Evolutionary conservation across 2,113 vertebrate species (phyloP), one percentile per base, ranked within the genome.

Genomic region (Genyomyrus donnyi): DNA sequence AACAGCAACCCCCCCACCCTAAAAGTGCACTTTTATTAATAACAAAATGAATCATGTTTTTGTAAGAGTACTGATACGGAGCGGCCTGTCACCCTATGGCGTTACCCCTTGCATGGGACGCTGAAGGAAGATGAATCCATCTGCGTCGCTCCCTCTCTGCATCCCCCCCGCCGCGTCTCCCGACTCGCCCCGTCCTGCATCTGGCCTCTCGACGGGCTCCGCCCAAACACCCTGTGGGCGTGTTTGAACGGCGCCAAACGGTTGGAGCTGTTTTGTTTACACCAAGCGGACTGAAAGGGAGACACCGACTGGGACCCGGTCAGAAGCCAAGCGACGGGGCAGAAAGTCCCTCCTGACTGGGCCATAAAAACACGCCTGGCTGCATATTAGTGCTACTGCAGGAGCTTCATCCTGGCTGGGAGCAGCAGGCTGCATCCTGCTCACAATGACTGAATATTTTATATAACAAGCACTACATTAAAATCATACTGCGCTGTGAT

Each of bases 181-280:
- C 8, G 9, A 45, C 21, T 85, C 8, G 7, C 45, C 39, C 42
- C 45, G 42, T 85, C 39, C 42, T 19, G 83, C 45, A 48, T 48
- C 45, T 85, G 83, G 45, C 83, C 83, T 85, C 39, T 10, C 19
- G 19, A 48, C 8, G 83, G 39, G 45, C 35, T 80, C 74, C 35
- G 35, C 74, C 74, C 74, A 80, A 80, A 80, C 74, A 39, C 35
- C 74, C 74, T 2, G 74, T 80, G 74, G 74, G 35, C 35, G 35
- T 80, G 74, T 42, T 80, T 42, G 35, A 80, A 80, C 15, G 74
- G 74, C 74, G 35, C 35, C 31, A 42, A 80, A 80, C 74, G 35
- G 74, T 42, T 39, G 74, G 15, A 80, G 74, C 74, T 80, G 74
- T 80, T 80, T 80, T 80, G 74, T 80, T 80, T 80, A 80, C 74